Percentiles rank a stretch among this genome's conserved stretches.
Evolutionary conservation across 2,113 vertebrate species (phyloP).

Genomic region (Nerophis lumbriciformis): DNA sequence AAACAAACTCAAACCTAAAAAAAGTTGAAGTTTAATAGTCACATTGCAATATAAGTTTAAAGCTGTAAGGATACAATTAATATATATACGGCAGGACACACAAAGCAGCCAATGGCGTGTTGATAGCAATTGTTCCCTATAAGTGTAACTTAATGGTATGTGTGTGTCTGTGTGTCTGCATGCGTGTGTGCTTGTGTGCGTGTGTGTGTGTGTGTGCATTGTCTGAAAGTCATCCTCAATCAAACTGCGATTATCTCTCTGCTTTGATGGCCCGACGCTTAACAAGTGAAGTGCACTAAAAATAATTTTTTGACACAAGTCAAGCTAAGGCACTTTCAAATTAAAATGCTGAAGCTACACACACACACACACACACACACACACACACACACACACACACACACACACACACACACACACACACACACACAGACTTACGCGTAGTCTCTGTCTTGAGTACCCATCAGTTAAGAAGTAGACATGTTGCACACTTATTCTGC

Average conservation of each 20-base stretch:
- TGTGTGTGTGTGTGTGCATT: not conserved
- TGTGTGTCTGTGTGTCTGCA: not conserved
- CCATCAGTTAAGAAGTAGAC: not conserved
- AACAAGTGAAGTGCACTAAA: conserved; percentile 9
- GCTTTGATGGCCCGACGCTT: conserved; percentile 12
- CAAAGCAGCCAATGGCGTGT: conserved; percentile 3
- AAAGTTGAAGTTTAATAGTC: too few species aligned
- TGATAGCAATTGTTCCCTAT: not conserved
- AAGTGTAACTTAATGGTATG: conserved; percentile 1
- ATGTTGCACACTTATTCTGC: not conserved
- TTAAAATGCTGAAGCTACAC: conserved; percentile 12
- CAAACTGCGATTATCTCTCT: conserved; percentile 8
- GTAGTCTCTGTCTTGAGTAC: not conserved
- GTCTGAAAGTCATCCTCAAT: conserved; percentile 9
- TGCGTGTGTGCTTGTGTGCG: not conserved
- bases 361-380: not conserved
- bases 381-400: not conserved
- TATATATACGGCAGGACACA: not conserved
- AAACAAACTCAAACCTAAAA: not conserved
- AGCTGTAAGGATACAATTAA: not conserved
- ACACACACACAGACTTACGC: not conserved
- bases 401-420: not conserved
- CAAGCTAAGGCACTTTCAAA: conserved; percentile 7
- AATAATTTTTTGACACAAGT: conserved; percentile 2
- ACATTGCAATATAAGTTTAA: not conserved